These are phyloP conservation scores for Ailurus styani DNA, from an alignment of 2,113 vertebrate genomes.

Conservation along the genomic window DNA sequence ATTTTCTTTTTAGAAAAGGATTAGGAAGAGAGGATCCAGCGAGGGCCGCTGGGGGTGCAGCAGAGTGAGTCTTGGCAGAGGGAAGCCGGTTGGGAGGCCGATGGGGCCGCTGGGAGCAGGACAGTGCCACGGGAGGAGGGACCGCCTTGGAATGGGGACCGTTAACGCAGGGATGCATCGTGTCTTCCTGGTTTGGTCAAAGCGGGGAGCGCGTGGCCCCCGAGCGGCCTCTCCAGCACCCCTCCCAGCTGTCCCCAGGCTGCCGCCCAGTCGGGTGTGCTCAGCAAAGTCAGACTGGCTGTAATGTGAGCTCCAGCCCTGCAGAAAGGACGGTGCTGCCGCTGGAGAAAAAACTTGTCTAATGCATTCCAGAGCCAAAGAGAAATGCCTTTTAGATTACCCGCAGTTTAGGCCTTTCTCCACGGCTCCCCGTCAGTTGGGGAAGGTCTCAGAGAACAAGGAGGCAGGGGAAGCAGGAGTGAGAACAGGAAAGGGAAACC, in stretches of 20 bases:
- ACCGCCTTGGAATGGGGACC: background rate
- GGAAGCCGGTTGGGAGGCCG: background rate
- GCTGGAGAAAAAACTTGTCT: slow-evolving; percentile 63
- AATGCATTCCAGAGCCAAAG: slow-evolving; percentile 73
- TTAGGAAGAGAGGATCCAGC: background rate
- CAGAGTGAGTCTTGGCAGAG: background rate
- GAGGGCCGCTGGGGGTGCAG: background rate
- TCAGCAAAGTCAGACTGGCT: slow-evolving; percentile 50
- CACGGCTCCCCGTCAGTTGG: slow-evolving; percentile 45
- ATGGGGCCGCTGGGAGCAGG: background rate
- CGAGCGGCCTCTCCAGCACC: background rate
- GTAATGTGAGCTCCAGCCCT: slow-evolving; percentile 66
- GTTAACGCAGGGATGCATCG: background rate
- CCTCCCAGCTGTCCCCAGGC: slow-evolving; percentile 61
- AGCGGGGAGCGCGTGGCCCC: background rate
- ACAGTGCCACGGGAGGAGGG: background rate
- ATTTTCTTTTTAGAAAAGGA: slow-evolving; percentile 3
- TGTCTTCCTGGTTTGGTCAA: background rate
- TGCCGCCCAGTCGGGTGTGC: slow-evolving; percentile 39
- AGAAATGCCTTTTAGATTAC: slow-evolving; percentile 75
- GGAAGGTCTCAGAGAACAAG: slow-evolving; percentile 26
- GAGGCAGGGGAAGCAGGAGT: background rate
- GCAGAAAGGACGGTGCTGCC: slow-evolving; percentile 24
- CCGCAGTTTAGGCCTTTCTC: slow-evolving; percentile 64
- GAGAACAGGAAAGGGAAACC: background rate